These are phyloP conservation scores for Neosilurus hyrtlii DNA, from an alignment of 2,797 vertebrate species.

Conservation along the genomic window DNA sequence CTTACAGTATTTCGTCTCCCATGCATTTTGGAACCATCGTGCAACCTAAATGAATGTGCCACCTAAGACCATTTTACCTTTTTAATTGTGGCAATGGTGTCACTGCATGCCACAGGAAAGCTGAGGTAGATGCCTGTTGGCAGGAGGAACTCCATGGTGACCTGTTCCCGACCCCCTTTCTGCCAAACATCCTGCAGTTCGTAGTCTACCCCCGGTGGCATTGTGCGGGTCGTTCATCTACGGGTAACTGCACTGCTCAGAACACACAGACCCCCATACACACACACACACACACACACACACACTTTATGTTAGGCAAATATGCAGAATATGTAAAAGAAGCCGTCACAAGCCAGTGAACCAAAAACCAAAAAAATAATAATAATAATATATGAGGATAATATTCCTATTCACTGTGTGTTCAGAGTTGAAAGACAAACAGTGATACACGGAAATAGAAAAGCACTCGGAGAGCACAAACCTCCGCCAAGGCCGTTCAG, in stretches of 20 bases:
- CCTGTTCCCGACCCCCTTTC: constrained; percentile 81
- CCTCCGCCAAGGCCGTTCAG: no score
- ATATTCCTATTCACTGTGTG: not conserved
- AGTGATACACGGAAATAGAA: not conserved
- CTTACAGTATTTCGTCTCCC: not conserved
- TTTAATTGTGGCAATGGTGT: constrained; percentile 90
- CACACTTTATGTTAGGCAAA: constrained; percentile 38
- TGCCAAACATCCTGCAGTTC: constrained; percentile 93
- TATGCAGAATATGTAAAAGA: constrained; percentile 31
- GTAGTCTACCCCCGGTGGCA: constrained; percentile 93
- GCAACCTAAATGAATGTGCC: not conserved
- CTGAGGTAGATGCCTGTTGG: constrained; percentile 94
- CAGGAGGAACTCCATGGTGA: constrained; percentile 92
- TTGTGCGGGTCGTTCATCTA: constrained; percentile 79
- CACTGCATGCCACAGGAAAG: constrained; percentile 84
- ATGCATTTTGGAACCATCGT: not conserved
- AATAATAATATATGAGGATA: not conserved
- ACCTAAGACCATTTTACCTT: constrained; percentile 69
- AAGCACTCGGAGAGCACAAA: no score
- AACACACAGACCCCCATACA: not conserved
- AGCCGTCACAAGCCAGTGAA: constrained; percentile 31
- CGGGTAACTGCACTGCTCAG: constrained; percentile 69
- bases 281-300: not conserved
- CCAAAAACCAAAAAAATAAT: not conserved
- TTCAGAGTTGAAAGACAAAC: not conserved